Evolutionary conservation across 1,140 invertebrate species (phyloP).

Genomic region (Drosophila fuyamai): DNA sequence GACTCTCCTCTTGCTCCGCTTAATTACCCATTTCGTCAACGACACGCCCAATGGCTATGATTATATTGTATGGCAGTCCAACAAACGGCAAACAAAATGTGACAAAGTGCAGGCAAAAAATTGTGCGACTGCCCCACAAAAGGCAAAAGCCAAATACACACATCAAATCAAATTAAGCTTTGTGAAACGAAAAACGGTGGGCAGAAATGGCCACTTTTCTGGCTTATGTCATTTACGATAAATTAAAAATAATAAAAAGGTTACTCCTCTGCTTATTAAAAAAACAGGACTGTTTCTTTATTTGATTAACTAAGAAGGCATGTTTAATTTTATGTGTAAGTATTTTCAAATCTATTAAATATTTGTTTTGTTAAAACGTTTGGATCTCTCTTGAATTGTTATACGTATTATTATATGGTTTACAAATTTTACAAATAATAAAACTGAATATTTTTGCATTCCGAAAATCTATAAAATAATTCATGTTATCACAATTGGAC

Average conservation of each 20-base stretch:
- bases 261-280: too few relatives aligned
- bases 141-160: constrained; percentile 22
- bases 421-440: too few relatives aligned
- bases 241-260: neutral
- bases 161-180: constrained; percentile 61
- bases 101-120: constrained; percentile 29
- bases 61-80: neutral
- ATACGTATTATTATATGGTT: too few relatives aligned
- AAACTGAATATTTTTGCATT: too few relatives aligned
- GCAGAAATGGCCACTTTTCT: constrained; percentile 6
- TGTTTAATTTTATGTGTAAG: too few relatives aligned
- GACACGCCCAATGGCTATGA: constrained; percentile 33
- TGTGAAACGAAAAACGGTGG: constrained; percentile 23
- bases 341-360: too few relatives aligned
- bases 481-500: too few relatives aligned
- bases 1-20: constrained; percentile 21
- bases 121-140: constrained; percentile 28
- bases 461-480: too few relatives aligned
- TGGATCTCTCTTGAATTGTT: neutral
- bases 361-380: too few relatives aligned
- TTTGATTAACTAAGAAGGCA: too few relatives aligned
- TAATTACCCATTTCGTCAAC: constrained; percentile 45
- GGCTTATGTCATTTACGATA: constrained; percentile 28
- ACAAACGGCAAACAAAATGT: constrained; percentile 10
- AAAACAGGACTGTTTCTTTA: too few relatives aligned